Evolutionary conservation across 2,797 vertebrate genomes (phyloP).

Genomic region (Coendou prehensilis): DNA sequence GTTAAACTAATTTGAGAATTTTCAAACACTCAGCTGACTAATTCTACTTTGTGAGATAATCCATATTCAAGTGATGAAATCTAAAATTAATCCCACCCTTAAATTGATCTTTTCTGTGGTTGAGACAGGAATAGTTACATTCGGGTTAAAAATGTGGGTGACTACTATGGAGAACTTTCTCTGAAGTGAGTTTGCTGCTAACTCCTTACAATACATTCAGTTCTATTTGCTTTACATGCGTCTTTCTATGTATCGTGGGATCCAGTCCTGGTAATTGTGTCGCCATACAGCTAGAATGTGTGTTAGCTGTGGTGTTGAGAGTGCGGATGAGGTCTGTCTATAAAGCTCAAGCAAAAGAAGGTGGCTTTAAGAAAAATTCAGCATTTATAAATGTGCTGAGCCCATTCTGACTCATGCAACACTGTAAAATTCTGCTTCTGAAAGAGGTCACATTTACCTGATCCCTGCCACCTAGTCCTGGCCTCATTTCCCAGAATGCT

Average conservation of each 20-base stretch:
- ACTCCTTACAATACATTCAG: background rate
- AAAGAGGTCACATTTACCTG: background rate
- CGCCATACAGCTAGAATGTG: background rate
- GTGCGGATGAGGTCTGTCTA: background rate
- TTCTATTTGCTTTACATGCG: background rate
- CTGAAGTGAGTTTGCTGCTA: background rate
- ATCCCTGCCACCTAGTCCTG: background rate
- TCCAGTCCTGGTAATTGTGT: background rate
- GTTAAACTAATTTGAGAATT: background rate
- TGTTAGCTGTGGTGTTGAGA: background rate
- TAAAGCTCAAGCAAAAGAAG: background rate
- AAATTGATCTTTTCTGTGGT: background rate
- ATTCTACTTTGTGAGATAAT: background rate
- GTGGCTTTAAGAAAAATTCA: background rate
- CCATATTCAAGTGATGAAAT: background rate
- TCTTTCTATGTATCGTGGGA: background rate
- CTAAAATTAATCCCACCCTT: background rate
- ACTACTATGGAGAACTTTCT: background rate
- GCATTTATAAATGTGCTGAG: background rate
- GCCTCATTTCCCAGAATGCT: background rate
- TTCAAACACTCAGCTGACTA: background rate
- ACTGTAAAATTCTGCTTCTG: background rate
- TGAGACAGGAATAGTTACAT: slow-evolving; percentile 14
- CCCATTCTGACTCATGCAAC: background rate
- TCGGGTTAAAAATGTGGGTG: slow-evolving; percentile 8